phyloP scores from a whole-genome alignment of 2,113 vertebrate genomes.

The Takifugu flavidus region DNA sequence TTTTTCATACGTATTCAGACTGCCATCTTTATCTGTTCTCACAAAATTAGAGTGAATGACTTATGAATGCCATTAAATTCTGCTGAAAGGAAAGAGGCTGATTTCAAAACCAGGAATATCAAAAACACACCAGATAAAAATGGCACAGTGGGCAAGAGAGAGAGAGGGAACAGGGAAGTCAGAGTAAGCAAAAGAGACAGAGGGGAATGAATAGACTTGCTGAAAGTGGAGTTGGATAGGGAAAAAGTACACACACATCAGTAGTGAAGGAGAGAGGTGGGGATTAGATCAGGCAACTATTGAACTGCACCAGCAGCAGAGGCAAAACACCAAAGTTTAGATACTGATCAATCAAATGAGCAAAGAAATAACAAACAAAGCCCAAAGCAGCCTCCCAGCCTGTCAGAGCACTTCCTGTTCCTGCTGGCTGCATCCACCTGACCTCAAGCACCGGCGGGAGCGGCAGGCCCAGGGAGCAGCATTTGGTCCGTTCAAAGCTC shows the following conservation, averaged over 20 bases:
- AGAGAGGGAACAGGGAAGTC: not conserved
- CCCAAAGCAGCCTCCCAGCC: conserved; percentile 6
- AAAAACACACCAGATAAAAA: not conserved
- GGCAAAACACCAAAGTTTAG: conserved; percentile 4
- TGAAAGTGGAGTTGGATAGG: conserved; percentile 24
- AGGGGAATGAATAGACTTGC: conserved; percentile 9
- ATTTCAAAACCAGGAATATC: not conserved
- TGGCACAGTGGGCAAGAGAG: not conserved
- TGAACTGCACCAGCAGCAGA: conserved; percentile 29
- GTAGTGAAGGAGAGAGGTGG: conserved; percentile 20
- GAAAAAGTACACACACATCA: conserved; percentile 19
- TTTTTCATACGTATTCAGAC: not conserved
- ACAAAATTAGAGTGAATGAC: not conserved
- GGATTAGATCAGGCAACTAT: conserved; percentile 31
- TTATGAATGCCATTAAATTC: not conserved
- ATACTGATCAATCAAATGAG: conserved; percentile 20
- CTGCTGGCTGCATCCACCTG: not conserved
- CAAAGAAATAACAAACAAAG: not conserved
- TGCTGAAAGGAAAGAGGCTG: not conserved
- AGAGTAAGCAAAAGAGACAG: conserved; percentile 13
- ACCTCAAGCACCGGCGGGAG: not conserved
- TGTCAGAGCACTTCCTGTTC: not conserved
- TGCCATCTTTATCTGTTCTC: not conserved
- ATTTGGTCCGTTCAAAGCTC: conserved; percentile 73
- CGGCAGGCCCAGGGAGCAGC: conserved; percentile 28